Evolutionary conservation across 2,888 invertebrate species (phyloP), one percentile per base, ranked within the genome.

Genomic region (Amorpha juglandis): DNA sequence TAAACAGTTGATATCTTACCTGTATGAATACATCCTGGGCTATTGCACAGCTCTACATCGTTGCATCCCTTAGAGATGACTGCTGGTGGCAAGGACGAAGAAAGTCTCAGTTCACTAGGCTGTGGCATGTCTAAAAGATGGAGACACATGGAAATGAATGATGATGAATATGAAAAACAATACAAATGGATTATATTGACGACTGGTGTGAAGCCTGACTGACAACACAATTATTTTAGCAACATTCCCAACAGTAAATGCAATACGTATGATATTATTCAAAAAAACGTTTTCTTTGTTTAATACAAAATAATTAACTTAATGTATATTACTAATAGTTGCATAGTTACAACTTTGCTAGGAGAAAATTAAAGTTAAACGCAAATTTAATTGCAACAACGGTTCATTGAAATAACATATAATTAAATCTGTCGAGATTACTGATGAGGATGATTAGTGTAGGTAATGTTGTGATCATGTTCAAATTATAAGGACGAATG

Each of bases 11-110:
- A 62, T 65, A 55, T 50, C 58, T 84, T 82, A 96, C 96, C 96
- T 78, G 97, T 96, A 80, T 96, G 96, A 64, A 98, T 94, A 89
- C 98, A 98, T 76, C 97, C 98, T 11, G 96, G 94, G 0, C 95
- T 94, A 67, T 95, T 93, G 86, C 98, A 98, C 16, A 97, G 82
- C 9, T 91, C 83, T 12, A 88, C 84, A 3, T 84, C 80, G 0
- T 78, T 78, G 19, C 75, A 75, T 69, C 81, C 88, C 69, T 82
- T 88, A 69, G 82, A 77, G 70, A 86, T 69, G 65, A 88, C 82
- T 64, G 83, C 82, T 70, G 91, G 90, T 75, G 90, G 87, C 81
- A 86, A 80, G 77, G 91, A 83, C 73, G 89, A 90, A 70, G 91
- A 88, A 79, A 91, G 78, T 81, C 84, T 84, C 79, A 92, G 85